phyloP scores from a whole-genome alignment of 2,113 vertebrate species.

The Mandrillus leucophaeus region DNA sequence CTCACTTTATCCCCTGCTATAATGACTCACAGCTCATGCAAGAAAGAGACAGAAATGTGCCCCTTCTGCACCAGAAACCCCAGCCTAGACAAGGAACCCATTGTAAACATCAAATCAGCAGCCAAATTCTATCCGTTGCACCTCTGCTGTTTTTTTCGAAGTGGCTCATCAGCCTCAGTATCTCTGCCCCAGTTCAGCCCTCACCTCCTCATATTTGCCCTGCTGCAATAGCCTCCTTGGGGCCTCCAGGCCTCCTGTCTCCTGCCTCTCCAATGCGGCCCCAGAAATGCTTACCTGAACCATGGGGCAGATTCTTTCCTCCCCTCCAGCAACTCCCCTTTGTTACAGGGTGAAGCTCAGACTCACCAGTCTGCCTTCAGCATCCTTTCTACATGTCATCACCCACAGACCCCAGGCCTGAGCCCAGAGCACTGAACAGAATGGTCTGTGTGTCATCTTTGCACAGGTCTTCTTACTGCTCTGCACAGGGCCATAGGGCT shows the following conservation, averaged over 20 bases:
- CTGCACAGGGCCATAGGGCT: background rate
- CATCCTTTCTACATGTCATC: background rate
- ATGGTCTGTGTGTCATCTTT: background rate
- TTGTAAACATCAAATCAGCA: accelerated
- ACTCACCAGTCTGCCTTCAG: no score
- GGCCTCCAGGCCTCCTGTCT: background rate
- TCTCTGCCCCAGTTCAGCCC: background rate
- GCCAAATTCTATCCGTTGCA: accelerated
- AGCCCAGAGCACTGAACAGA: background rate
- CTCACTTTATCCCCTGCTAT: background rate
- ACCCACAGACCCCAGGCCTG: background rate
- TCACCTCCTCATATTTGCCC: no score
- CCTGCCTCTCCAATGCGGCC: background rate
- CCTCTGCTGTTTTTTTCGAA: background rate
- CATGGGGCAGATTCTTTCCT: background rate
- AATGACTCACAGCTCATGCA: background rate
- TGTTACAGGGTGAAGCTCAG: background rate
- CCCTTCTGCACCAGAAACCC: background rate
- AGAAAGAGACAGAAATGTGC: background rate
- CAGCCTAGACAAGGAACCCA: background rate
- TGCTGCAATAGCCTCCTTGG: background rate
- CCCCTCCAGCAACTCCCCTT: background rate
- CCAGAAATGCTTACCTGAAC: background rate
- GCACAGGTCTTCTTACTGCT: no score
- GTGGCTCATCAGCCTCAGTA: background rate